These are phyloP conservation scores for Aspidiotus destructor DNA, from an alignment of 2,888 invertebrate genomes.

Conservation along the genomic window DNA sequence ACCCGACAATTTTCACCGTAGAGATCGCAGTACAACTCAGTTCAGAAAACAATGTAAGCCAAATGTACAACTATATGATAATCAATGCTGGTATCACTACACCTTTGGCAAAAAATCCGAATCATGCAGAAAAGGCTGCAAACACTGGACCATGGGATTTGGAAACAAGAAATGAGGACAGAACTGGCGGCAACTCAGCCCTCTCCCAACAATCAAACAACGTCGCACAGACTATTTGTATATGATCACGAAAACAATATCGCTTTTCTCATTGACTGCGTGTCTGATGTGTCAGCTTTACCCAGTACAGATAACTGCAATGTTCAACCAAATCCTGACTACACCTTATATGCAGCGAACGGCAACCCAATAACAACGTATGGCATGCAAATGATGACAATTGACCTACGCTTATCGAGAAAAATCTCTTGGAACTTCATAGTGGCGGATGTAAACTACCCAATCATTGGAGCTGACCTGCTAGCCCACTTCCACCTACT, in stretches of 20 bases:
- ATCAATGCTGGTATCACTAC: background rate
- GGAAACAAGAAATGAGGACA: background rate
- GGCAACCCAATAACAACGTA: background rate
- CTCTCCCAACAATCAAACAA: background rate
- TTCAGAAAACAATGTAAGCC: background rate
- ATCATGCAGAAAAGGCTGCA: background rate
- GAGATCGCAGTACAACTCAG: background rate
- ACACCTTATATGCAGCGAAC: background rate
- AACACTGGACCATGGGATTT: background rate
- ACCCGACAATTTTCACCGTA: no score
- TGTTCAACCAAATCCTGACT: background rate
- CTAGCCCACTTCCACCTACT: background rate
- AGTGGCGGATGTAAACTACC: background rate
- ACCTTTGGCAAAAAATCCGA: background rate
- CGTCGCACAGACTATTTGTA: constrained; percentile 1
- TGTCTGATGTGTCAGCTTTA: background rate
- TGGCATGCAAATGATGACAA: background rate
- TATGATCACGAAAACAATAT: background rate
- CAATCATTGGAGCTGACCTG: constrained; percentile 1
- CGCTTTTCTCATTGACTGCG: background rate
- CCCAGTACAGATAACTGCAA: background rate
- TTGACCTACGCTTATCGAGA: background rate
- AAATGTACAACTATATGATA: background rate
- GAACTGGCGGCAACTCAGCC: background rate
- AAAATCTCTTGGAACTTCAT: background rate